Conservation (phyloP, 2,797 vertebrate genomes). For the Aulostomus chinensis region DNA sequence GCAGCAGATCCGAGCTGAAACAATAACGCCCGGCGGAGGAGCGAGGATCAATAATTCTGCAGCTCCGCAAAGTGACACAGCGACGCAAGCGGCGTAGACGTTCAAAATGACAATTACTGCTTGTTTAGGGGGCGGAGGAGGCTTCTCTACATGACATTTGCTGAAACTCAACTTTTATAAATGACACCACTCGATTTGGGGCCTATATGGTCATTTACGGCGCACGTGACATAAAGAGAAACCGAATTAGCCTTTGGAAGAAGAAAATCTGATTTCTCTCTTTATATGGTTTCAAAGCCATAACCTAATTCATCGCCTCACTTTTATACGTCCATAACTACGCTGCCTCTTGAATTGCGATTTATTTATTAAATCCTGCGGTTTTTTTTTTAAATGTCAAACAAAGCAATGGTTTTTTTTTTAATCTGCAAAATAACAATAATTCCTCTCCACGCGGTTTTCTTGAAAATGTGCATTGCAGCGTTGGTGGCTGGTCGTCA, state of each 20-base stretch:
- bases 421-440: neutral
- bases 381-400: neutral
- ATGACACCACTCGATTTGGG: conserved; percentile 40
- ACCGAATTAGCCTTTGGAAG: conserved; percentile 60
- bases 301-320: conserved; percentile 34
- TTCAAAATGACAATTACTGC: conserved; percentile 65
- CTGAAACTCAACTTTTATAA: conserved; percentile 62
- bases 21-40: conserved; percentile 82
- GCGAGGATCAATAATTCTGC: conserved; percentile 89
- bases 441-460: conserved; percentile 3
- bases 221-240: conserved; percentile 18
- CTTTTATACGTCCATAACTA: conserved; percentile 30
- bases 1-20: conserved; percentile 86
- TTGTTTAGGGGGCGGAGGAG: conserved; percentile 45
- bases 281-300: conserved; percentile 30
- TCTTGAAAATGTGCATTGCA: conserved; percentile 30
- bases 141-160: conserved; percentile 53
- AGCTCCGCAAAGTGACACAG: conserved; percentile 80
- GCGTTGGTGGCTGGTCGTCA: conserved; percentile 55
- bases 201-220: conserved; percentile 14
- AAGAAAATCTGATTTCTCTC: conserved; percentile 35
- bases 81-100: conserved; percentile 51
- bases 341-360: conserved; percentile 2
- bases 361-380: conserved; percentile 2
- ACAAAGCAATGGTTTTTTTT: neutral